Evolutionary conservation across 2,888 invertebrate genomes (phyloP).

Genomic region (Macrophya annulata): DNA sequence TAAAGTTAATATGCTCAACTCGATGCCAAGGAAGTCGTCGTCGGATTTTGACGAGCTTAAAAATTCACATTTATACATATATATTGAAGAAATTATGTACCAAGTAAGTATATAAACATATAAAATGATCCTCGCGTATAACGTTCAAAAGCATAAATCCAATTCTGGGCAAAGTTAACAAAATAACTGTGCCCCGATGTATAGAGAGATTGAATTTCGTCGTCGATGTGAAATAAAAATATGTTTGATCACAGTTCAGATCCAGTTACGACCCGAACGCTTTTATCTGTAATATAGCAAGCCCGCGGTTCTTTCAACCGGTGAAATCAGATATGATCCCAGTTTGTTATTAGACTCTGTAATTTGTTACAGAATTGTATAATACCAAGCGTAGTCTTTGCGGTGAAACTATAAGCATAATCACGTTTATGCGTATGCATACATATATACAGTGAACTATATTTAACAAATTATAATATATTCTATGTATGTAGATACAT

Average conservation of each 20-base stretch:
- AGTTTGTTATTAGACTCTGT: neutral
- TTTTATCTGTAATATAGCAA: constrained; percentile 35
- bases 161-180: constrained; percentile 38
- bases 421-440: neutral
- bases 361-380: neutral
- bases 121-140: neutral
- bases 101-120: neutral
- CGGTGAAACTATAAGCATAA: neutral
- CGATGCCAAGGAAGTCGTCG: neutral
- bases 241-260: constrained; percentile 50
- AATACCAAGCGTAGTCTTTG: neutral
- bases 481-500: neutral
- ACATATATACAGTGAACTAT: neutral
- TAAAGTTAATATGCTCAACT: neutral
- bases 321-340: neutral
- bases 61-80: neutral
- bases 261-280: constrained; percentile 38
- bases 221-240: constrained; percentile 33
- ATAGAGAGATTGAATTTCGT: constrained; percentile 45
- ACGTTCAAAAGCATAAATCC: constrained; percentile 22
- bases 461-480: neutral
- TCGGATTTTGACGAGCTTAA: neutral
- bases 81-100: neutral
- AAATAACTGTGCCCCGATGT: constrained; percentile 1
- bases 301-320: neutral